Evolutionary conservation across 1,140 invertebrate species (phyloP), one percentile per base, ranked within the genome.

Genomic region (Pissodes strobi): DNA sequence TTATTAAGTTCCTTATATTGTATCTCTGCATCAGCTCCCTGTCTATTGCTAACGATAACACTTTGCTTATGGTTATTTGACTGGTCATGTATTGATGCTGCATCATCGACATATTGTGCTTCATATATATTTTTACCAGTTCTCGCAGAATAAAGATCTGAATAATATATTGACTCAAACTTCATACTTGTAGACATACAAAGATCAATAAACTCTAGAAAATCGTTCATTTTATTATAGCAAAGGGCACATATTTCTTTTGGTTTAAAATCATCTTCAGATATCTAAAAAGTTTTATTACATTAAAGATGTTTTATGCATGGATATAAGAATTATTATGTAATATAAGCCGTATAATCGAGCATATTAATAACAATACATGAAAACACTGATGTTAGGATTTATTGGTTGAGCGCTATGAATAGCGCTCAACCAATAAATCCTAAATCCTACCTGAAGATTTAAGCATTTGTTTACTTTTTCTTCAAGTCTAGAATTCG

Each of bases 381-480:
- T n/a, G n/a, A n/a, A n/a, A n/a, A n/a, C n/a, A n/a, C n/a, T n/a
- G n/a, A n/a, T n/a, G n/a, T n/a, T n/a, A n/a, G n/a, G n/a, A n/a
- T n/a, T n/a, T n/a, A n/a, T n/a, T n/a, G n/a, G n/a, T n/a, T 34
- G 30, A 34, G 30, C 6, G 30, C 30, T 34, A 8, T 8, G n/a
- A 34, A 34, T 34, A n/a, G 15, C 8, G 2, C 39, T 49, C 27
- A 19, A 21, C n/a, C 19, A 25, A 65, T 48, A 43, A 58, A 37
- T 22, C 34, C 18, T 15, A 34, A 49, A 56, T 48, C 18, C 10
- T 46, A 66, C 64, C 48, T 66, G 53, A n/a, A 66, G 19, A 22
- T 53, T 41, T 15, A 66, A 39, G 39, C 64, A 66, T 60, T 55
- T 66, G 39, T 66, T 66, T 21, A 66, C 39, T 53, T 60, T 66